Base-by-base conservation (phyloP, 2,797 vertebrate species). In the Anguilla obscura region DNA sequence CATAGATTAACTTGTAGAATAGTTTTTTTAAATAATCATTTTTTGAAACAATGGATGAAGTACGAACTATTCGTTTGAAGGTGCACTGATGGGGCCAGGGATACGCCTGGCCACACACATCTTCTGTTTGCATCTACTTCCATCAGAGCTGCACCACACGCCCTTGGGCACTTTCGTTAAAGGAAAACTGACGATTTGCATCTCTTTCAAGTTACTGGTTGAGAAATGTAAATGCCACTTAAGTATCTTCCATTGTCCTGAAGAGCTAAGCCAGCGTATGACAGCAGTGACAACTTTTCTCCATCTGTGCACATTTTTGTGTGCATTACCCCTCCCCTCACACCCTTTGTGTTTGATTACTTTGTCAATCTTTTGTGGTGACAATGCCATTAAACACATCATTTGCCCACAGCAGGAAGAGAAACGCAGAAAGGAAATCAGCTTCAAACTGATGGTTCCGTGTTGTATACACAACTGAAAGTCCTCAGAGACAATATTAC, bases 1-100 rank as follows among this genome's bases (percentile, higher is more conserved):
- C 95, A 95, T 93, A 92, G 92, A 88, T 89, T 86, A 89, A 89
- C 58, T 86, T 84, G 74, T 71, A 60, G 89, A 89, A 91, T 92
- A 93, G 84, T 89, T 91, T 93, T 93, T 90, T 87, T 92, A 93
- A 94, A 91, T 88, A 60, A 87, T 27, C 8, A 88, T 79, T 79
- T 79, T 79, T 79, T 69, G 9, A 40, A 87, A 90, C 88, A 91
- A 87, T 90, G 88, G 88, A 90, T 90, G 89, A 86, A 74, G 80
- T 90, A 89, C 91, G 88, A 90, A 86, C 88, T 89, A 87, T 90
- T 88, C 79, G 76, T 88, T 91, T 87, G 76, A 48, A 50, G 90
- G 40, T 30, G 63, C 66, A n/a, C 24, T 1, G 45, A 50, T 24
- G 45, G 33, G 74, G 74, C 36, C 71, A 76, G 76, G 40, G 76